phyloP scores from a whole-genome alignment of 2,797 vertebrate species.

The Schizothorax lantsangensis region DNA sequence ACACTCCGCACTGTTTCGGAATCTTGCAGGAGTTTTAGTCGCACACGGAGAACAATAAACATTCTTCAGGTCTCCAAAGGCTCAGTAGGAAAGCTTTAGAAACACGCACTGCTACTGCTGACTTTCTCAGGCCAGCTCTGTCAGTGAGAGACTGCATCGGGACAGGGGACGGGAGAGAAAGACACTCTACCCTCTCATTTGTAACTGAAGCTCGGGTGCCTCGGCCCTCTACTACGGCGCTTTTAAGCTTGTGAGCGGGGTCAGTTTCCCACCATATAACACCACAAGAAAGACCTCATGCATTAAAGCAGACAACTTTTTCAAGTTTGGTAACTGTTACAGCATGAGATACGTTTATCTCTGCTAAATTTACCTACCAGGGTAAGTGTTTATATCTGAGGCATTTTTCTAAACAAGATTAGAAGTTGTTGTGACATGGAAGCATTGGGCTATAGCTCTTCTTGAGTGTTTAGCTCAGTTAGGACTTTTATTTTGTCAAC shows the following conservation, averaged over 20 bases:
- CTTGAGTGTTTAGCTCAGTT: background rate
- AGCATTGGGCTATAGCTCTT: background rate
- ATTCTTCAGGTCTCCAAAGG: constrained; percentile 53
- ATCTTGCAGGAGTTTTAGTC: constrained; percentile 51
- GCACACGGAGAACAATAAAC: constrained; percentile 54
- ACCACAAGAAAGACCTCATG: constrained; percentile 30
- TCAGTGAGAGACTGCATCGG: constrained; percentile 46
- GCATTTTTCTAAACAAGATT: background rate
- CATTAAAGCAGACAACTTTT: constrained; percentile 5
- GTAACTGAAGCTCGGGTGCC: constrained; percentile 49
- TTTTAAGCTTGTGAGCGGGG: constrained; percentile 8
- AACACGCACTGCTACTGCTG: constrained; percentile 48
- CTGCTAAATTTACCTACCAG: background rate
- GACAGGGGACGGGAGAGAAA: constrained; percentile 21
- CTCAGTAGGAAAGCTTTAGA: constrained; percentile 43
- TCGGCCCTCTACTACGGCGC: background rate
- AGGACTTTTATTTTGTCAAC: background rate
- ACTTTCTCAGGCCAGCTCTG: constrained; percentile 45
- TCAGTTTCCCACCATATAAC: constrained; percentile 28
- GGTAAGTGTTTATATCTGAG: background rate
- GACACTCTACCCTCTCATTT: constrained; percentile 50
- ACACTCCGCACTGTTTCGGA: constrained; percentile 32
- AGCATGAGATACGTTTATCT: background rate
- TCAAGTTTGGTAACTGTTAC: background rate
- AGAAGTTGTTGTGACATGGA: background rate